phyloP scores from a whole-genome alignment of 1,140 invertebrate species.

The fruit fly (Drosophila melanogaster) region DNA sequence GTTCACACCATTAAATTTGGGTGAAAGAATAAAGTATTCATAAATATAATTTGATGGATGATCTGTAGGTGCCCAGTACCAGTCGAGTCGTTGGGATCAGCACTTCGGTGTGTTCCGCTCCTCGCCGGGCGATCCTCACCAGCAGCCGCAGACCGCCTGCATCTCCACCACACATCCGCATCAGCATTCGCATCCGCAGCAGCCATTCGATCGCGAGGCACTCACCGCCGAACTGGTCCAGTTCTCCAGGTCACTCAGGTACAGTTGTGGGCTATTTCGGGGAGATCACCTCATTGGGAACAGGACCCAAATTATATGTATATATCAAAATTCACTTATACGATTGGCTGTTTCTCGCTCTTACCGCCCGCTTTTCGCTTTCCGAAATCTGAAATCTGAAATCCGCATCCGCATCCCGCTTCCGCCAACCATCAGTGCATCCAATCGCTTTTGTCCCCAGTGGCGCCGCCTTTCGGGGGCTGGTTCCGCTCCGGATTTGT shows the following conservation, averaged over 20 bases:
- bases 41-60: neutral
- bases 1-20: neutral
- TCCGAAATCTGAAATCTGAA: conserved; percentile 1
- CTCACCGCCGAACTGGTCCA: conserved; percentile 89
- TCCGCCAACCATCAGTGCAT: conserved; percentile 50
- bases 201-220: conserved; percentile 86
- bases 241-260: conserved; percentile 88
- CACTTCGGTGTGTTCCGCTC: conserved; percentile 88
- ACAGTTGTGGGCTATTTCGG: conserved; percentile 9
- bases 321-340: conserved; percentile 23
- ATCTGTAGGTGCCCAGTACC: conserved; percentile 77
- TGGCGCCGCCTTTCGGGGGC: conserved; percentile 78
- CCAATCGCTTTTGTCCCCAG: conserved; percentile 78
- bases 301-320: neutral
- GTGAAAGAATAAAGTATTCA: neutral
- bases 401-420: conserved; percentile 37
- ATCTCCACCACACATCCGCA: conserved; percentile 20
- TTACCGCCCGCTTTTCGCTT: conserved; percentile 32
- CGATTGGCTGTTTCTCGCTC: conserved; percentile 44
- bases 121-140: conserved; percentile 85
- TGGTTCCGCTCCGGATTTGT: conserved; percentile 84
- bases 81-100: conserved; percentile 87
- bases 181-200: conserved; percentile 32
- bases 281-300: conserved; percentile 21
- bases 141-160: conserved; percentile 51